Evolutionary conservation across 1,140 invertebrate species (phyloP), one percentile per base, ranked within the genome.

Genomic region (Araneus ventricosus): DNA sequence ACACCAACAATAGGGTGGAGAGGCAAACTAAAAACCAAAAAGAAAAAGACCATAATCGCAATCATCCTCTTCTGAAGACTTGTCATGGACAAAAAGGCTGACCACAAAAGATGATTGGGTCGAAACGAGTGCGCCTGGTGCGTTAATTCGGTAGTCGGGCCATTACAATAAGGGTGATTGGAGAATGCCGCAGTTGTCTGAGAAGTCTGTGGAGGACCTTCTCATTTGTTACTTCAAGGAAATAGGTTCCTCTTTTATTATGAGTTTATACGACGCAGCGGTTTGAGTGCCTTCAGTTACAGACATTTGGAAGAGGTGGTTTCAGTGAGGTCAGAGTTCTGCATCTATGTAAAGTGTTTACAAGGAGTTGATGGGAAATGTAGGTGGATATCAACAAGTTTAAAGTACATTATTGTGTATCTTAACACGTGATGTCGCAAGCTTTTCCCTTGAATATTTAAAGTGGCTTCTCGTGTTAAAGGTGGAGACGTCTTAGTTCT

Each of bases 81-180:
- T 75, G 70, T 75, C 70, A 75, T 75, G 70, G 70, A 75, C 70
- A 75, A 75, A 75, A 75, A 75, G 70, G 70, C 30, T 75, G 70
- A 75, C 70, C 70, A 75, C 70, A 75, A 75, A 75, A 75, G 70
- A 75, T 75, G 70, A 75, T 75, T 75, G 70, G 70, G 70, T 37
- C 34, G 17, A 37, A 75, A 75, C 6, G 30, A 75, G 70, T 14
- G 70, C 6, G 30, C 70, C 70, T 22, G 70, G 27, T 75, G 70
- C 30, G 70, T 75, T 75, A 75, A 75, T 75, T 75, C 70, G 17
- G 70, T 75, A 75, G 70, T 75, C 70, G 70, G 70, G 14, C 70
- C 70, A 37, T 37, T 75, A 37, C 30, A 75, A 75, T 75, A 22
- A 75, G 30, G 70, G 70, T 75, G 70, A 75, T 75, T 75, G 30